phyloP scores from a whole-genome alignment of 2,113 vertebrate genomes.

The Xiphophorus hellerii region DNA sequence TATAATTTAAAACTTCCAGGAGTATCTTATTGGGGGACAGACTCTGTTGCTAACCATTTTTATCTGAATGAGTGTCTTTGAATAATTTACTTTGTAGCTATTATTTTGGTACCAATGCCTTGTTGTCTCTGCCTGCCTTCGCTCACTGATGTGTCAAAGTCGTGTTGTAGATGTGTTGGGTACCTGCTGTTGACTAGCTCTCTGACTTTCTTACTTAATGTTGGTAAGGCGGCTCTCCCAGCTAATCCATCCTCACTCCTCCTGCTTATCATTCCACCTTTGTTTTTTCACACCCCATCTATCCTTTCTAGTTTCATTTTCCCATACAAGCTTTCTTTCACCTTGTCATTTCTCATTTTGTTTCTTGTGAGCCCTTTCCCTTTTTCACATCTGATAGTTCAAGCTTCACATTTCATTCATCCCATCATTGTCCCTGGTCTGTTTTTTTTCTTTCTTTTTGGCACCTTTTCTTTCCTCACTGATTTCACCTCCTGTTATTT shows the following conservation, averaged over 20 bases:
- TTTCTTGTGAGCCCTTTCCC: slow-evolving; percentile 4
- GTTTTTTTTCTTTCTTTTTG: slow-evolving; percentile 12
- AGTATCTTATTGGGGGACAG: too few relatives aligned
- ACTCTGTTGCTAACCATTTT: too few relatives aligned
- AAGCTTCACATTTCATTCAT: slow-evolving; percentile 42
- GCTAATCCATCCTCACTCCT: slow-evolving; percentile 24
- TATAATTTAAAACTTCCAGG: too few relatives aligned
- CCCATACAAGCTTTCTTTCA: slow-evolving; percentile 10
- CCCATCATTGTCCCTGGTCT: slow-evolving; percentile 38
- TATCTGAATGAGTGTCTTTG: too few relatives aligned
- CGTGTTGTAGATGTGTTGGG: background rate
- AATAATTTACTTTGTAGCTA: too few relatives aligned
- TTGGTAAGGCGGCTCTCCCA: slow-evolving; percentile 41
- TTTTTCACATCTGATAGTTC: slow-evolving; percentile 29
- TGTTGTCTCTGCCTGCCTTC: background rate
- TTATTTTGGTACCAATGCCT: too few relatives aligned
- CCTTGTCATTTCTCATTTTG: slow-evolving; percentile 34
- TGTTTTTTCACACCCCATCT: slow-evolving; percentile 26
- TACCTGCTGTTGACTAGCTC: slow-evolving; percentile 19
- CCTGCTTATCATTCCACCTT: slow-evolving; percentile 35
- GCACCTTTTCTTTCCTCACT: background rate
- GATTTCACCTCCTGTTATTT: slow-evolving; percentile 6
- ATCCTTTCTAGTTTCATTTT: slow-evolving; percentile 26
- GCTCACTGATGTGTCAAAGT: too few relatives aligned
- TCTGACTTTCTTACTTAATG: slow-evolving; percentile 4